Percentiles rank a stretch among this genome's conserved stretches.
Evolutionary conservation across 2,888 invertebrate species (phyloP).

Genomic region (Acrocera orbiculus): DNA sequence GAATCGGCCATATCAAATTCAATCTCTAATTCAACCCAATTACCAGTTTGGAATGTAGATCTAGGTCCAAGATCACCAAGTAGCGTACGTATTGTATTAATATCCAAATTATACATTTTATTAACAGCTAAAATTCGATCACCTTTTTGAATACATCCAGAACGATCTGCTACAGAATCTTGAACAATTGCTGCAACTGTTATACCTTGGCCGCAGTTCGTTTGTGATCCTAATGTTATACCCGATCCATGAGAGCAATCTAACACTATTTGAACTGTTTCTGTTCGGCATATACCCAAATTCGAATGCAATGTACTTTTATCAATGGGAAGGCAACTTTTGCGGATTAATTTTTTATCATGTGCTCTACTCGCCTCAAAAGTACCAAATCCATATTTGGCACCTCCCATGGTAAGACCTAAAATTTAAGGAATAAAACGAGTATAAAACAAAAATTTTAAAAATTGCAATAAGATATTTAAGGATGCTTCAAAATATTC

Average conservation of each 20-base stretch:
- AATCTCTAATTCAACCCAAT: conserved; percentile 58
- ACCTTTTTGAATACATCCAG: conserved; percentile 57
- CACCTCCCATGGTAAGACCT: conserved; percentile 25
- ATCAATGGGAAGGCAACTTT: conserved; percentile 33
- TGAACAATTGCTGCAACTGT: conserved; percentile 24
- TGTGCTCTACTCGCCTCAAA: conserved; percentile 36
- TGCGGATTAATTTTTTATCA: conserved; percentile 31
- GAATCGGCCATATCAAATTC: conserved; percentile 86
- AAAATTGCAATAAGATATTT: no score
- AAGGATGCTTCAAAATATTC: no score
- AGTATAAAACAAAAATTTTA: no score
- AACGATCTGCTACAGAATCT: conserved; percentile 36
- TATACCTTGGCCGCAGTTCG: conserved; percentile 25
- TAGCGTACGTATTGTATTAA: conserved; percentile 36
- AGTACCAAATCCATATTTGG: conserved; percentile 39
- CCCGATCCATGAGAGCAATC: conserved; percentile 32
- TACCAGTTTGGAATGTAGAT: conserved; percentile 34
- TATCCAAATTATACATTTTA: conserved; percentile 50
- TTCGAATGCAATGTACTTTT: conserved; percentile 16
- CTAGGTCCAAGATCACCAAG: conserved; percentile 21
- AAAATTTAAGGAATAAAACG: neutral
- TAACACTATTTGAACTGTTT: conserved; percentile 29
- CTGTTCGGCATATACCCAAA: conserved; percentile 27
- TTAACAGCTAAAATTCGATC: conserved; percentile 76
- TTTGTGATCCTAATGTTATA: conserved; percentile 21